Percentiles rank a stretch among this genome's conserved stretches.
These are phyloP conservation scores for Cydia amplana DNA, from an alignment of 1,140 invertebrate genomes.

Conservation along the genomic window DNA sequence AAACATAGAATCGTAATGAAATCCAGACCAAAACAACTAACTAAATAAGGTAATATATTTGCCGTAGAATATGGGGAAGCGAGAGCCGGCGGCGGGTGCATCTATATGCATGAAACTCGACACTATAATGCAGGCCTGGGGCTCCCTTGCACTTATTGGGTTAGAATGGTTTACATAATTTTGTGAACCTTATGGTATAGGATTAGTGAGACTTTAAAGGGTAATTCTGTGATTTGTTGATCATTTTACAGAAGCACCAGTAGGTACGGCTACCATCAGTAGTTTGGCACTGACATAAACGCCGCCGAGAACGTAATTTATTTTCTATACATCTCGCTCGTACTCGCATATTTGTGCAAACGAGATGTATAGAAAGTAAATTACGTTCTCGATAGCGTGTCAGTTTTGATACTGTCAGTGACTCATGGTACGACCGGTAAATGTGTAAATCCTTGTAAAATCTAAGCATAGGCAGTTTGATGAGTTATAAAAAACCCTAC, in stretches of 20 bases:
- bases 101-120: conserved; percentile 45
- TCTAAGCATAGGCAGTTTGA: no score
- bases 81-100: not conserved
- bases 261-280: no score
- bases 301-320: no score
- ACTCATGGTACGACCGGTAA: no score
- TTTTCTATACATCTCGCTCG: no score
- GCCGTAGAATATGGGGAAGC: not conserved
- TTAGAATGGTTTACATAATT: conserved; percentile 31
- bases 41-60: conserved; percentile 47
- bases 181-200: not conserved
- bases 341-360: no score
- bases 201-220: conserved; percentile 1
- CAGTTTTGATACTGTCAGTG: no score
- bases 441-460: no score
- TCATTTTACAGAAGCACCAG: not conserved
- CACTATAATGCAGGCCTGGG: conserved; percentile 58
- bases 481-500: not conserved
- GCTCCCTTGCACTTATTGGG: conserved; percentile 32
- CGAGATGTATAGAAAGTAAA: no score
- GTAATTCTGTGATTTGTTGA: not conserved
- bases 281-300: no score
- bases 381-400: no score
- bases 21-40: conserved; percentile 35
- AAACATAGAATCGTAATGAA: not conserved